Conservation (phyloP, 2,113 vertebrate genomes). For the Leucoraja erinaceus region DNA sequence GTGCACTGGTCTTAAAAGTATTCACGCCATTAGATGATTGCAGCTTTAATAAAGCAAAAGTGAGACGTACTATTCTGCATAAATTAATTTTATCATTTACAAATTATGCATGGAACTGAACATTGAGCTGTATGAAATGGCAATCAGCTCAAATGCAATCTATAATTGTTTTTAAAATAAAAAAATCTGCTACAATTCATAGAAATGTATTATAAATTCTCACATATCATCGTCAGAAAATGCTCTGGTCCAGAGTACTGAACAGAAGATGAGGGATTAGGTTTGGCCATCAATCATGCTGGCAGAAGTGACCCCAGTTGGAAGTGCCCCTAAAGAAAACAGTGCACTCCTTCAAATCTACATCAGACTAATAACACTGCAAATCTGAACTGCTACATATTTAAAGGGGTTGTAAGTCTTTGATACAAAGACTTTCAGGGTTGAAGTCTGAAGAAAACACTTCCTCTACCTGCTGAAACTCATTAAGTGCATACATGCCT, state of each 20-base stretch:
- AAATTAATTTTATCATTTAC: not conserved
- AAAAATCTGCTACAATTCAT: not conserved
- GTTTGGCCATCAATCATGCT: not conserved
- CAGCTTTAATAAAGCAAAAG: not conserved
- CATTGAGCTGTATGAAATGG: not conserved
- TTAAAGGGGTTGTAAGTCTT: not conserved
- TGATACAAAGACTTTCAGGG: not conserved
- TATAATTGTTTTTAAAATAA: not conserved
- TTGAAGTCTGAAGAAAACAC: not conserved
- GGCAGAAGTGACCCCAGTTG: not conserved
- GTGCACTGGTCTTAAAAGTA: not conserved
- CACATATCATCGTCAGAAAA: not conserved
- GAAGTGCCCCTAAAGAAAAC: not conserved
- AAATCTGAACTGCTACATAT: not conserved
- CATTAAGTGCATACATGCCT: not conserved
- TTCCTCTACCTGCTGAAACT: not conserved
- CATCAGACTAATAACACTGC: not conserved
- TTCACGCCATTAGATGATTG: not conserved
- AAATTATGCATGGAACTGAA: not conserved
- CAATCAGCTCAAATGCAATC: not conserved
- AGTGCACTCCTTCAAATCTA: not conserved
- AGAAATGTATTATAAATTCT: not conserved
- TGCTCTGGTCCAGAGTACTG: not conserved
- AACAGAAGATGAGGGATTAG: not conserved
- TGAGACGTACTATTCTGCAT: not conserved